phyloP scores from a whole-genome alignment of 2,888 invertebrate species.

The Noctua fimbriata region DNA sequence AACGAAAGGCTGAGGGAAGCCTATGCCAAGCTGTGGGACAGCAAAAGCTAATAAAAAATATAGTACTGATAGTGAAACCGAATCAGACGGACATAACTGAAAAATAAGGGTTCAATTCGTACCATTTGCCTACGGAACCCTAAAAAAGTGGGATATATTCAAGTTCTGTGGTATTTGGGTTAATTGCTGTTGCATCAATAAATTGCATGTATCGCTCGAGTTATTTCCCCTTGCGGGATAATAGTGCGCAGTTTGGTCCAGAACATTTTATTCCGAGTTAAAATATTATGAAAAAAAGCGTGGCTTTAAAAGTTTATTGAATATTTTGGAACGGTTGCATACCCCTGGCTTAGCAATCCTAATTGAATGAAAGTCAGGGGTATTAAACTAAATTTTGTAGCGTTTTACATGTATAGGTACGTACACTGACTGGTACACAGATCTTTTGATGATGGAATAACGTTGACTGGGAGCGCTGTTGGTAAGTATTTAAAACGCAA shows the following conservation, averaged over 20 bases:
- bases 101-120: too few species aligned
- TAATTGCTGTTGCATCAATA: slow-evolving; percentile 60
- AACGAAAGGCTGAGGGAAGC: neutral
- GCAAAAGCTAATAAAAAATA: too few species aligned
- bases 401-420: neutral
- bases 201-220: slow-evolving; percentile 55
- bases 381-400: neutral
- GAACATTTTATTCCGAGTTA: slow-evolving; percentile 18
- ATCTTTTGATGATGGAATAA: neutral
- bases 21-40: neutral
- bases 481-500: neutral
- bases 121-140: neutral
- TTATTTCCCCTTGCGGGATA: slow-evolving; percentile 53
- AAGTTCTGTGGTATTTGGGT: slow-evolving; percentile 64
- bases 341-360: neutral
- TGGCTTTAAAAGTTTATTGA: slow-evolving; percentile 18
- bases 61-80: neutral
- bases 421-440: neutral
- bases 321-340: slow-evolving; percentile 1
- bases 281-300: slow-evolving; percentile 18
- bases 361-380: slow-evolving; percentile 2
- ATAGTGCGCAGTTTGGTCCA: slow-evolving; percentile 29
- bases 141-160: slow-evolving; percentile 31
- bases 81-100: accelerated
- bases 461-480: neutral